phyloP scores from a whole-genome alignment of 2,797 vertebrate genomes.

The Gephyroberyx darwinii region DNA sequence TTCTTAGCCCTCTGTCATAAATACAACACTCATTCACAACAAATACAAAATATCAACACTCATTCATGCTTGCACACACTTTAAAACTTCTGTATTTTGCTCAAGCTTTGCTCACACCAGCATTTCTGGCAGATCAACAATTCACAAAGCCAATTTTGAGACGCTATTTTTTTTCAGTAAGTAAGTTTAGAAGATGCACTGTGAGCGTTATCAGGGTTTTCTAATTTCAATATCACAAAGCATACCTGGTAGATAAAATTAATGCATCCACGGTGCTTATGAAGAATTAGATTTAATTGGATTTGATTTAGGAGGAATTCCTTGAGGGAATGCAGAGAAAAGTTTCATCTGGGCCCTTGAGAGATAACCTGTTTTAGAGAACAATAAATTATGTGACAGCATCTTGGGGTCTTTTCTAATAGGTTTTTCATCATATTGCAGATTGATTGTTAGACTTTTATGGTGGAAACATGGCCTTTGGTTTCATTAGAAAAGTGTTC shows the following conservation, averaged over 20 bases:
- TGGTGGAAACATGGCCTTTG: background rate
- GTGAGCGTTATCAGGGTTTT: background rate
- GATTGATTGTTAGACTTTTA: background rate
- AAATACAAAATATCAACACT: background rate
- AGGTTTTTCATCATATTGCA: background rate
- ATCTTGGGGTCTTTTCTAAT: background rate
- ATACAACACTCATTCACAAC: too few species aligned
- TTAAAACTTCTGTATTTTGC: too few species aligned
- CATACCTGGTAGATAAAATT: background rate
- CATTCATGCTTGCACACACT: background rate
- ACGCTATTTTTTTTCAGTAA: too few species aligned
- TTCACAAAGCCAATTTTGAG: too few species aligned
- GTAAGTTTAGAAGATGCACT: background rate
- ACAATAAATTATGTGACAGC: background rate
- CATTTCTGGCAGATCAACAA: background rate
- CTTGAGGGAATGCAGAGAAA: background rate
- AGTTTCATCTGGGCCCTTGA: background rate
- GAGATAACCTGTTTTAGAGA: background rate
- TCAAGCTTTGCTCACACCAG: too few species aligned
- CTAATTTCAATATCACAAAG: background rate
- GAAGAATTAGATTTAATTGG: background rate
- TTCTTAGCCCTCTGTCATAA: background rate
- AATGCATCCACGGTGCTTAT: constrained; percentile 1
- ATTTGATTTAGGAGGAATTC: background rate
- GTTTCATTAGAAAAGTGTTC: background rate